phyloP scores from a whole-genome alignment of 2,888 invertebrate species.

The Lymantria dispar region DNA sequence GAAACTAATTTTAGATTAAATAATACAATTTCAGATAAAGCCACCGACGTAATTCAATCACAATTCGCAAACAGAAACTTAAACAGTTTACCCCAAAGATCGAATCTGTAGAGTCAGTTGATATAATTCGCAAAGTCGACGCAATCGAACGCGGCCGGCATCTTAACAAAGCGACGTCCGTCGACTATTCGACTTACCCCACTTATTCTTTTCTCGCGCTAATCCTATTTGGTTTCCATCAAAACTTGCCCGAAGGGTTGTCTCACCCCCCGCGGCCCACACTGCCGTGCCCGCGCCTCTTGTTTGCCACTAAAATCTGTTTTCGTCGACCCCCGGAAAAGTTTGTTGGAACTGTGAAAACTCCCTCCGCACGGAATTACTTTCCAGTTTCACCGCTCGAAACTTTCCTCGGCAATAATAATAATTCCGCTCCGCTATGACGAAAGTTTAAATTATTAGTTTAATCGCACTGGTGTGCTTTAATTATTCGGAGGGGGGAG shows the following conservation, averaged over 20 bases:
- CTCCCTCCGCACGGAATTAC: conserved; percentile 65
- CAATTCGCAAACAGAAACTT: conserved; percentile 38
- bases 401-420: conserved; percentile 74
- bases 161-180: conserved; percentile 51
- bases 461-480: conserved; percentile 72
- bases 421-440: conserved; percentile 75
- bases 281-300: conserved; percentile 39
- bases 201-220: conserved; percentile 72
- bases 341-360: conserved; percentile 65
- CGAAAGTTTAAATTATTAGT: conserved; percentile 80
- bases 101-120: conserved; percentile 24
- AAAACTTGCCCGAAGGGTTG: conserved; percentile 74
- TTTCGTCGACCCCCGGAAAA: conserved; percentile 71
- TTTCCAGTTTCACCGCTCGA: conserved; percentile 68
- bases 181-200: conserved; percentile 56
- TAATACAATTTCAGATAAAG: conserved; percentile 9
- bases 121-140: conserved; percentile 26
- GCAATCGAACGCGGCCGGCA: conserved; percentile 32
- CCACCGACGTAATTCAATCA: conserved; percentile 28
- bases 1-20: conserved; percentile 8
- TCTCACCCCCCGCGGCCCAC: conserved; percentile 28
- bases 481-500: conserved; percentile 57
- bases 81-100: conserved; percentile 47
- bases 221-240: conserved; percentile 80
- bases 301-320: conserved; percentile 76